Conservation (phyloP, 2,797 vertebrate genomes). For the Chiroxiphia lanceolata region DNA sequence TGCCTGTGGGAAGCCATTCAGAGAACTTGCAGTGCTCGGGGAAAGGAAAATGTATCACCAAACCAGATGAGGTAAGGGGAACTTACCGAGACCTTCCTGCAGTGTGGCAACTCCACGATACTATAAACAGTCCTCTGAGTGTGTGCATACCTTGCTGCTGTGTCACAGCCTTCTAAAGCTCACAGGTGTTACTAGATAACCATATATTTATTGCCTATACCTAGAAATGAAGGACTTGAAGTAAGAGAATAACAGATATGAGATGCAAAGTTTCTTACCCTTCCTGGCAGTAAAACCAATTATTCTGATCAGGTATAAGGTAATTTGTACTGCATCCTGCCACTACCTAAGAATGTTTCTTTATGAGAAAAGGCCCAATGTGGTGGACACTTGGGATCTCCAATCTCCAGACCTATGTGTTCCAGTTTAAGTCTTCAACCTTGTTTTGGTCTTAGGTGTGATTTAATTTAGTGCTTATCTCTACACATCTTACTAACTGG, state of each 20-base stretch:
- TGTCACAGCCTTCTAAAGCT: background rate
- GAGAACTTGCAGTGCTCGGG: constrained; percentile 87
- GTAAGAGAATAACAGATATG: background rate
- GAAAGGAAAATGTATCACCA: constrained; percentile 89
- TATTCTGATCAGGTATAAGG: background rate
- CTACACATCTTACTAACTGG: accelerated
- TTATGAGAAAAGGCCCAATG: accelerated
- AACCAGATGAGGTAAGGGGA: constrained; percentile 85
- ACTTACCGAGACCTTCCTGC: background rate
- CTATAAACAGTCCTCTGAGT: background rate
- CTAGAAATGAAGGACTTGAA: background rate
- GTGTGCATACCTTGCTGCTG: background rate
- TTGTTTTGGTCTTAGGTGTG: background rate
- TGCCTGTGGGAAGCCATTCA: constrained; percentile 79
- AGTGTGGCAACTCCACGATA: background rate
- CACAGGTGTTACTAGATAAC: background rate
- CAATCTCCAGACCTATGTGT: accelerated
- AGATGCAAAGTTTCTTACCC: background rate
- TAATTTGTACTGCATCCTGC: background rate
- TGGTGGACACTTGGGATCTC: background rate
- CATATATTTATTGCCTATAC: background rate
- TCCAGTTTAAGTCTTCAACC: background rate
- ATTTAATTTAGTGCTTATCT: background rate
- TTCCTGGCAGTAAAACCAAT: background rate
- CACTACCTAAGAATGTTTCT: background rate